Base-by-base conservation (phyloP, 1,140 invertebrate species). In the Bombus ignitus region DNA sequence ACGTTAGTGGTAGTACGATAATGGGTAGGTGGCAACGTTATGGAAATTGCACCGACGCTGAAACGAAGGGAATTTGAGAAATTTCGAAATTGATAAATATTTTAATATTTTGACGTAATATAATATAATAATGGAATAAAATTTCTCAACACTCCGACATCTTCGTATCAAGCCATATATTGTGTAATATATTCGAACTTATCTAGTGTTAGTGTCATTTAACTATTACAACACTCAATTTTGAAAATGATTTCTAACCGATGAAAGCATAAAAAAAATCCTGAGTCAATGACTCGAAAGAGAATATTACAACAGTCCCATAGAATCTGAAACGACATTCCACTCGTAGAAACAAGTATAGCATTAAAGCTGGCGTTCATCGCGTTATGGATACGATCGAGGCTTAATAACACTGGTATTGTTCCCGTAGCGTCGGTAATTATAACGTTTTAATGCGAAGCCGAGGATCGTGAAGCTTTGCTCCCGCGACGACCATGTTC, bases 371-470 rank as follows among this genome's bases (percentile, higher is more conserved):
- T 18, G 25, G 32, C 28, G 28, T n/a, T 35, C 28, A n/a, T 39
- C 74, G 74, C 37, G 65, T 77, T 83, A 83, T 42, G 65, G 82
- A 70, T 83, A 59, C 37, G 65, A 22, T 28, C 44, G 65, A 28
- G 71, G 65, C 28, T 68, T 84, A 84, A 78, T 78, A 78, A 84
- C 65, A 13, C 62, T n/a, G 25, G 65, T 35, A 84, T 84, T 84
- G 82, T 84, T 84, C 74, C 35, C 74, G 28, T 12, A 18, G 78
- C 35, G 47, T 18, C 47, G 73, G 35, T 78, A 78, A 84, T 84
- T 84, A 78, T 84, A 84, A 84, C 75, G 75, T 84, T 84, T 78
- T 83, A 83, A 77, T 25, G 62, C 74, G 44, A 66, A 28, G 10
- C 72, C 0, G 35, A 1, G 44, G 9, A 18, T n/a, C 42, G 44